Base-by-base conservation (phyloP, 2,888 invertebrate species). In the Lepidocyrtinus sp. region DNA sequence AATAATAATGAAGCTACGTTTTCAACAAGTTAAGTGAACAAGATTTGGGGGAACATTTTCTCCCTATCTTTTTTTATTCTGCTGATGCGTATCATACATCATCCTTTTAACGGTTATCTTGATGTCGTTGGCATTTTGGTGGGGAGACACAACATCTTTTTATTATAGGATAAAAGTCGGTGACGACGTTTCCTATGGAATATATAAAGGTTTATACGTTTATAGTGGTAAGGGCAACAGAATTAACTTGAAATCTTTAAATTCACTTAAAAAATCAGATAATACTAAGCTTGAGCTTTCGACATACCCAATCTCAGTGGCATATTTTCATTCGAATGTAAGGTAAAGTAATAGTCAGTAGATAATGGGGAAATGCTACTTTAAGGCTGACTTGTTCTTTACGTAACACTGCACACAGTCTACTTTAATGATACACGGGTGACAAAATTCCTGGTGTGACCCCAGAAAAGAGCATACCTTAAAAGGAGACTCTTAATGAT, bases 361-460 rank as follows among this genome's bases (percentile, higher is more conserved):
- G 36, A 12, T 36, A 12, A 12, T 36, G 12, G 36, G 36, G 36
- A 7, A 12, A 50, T 50, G 15, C 50, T 50, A 17, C 50, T 50
- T 50, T 36, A 5, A 36, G 12, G 50, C 50, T 50, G 50, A 7
- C 50, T 50, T 50, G 50, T 50, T 50, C 15, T 50, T 50, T 50
- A 50, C 50, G 50, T 15, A 50, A 17, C 50, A 50, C 2, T 50
- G 19, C 50, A 26, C 64, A 64, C 55, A 21, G 50, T 64, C 70
- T 77, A 61, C 59, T 73, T 78, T 78, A 78, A 79, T 79, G 74
- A 64, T 79, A 45, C 79, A 73, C 78, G 78, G 73, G 78, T 78
- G 78, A 78, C 73, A 78, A 78, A 78, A 62, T 50, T 50, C 68
- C 67, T 72, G 72, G 19, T 62, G 68, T 78, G 78, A 78, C 78